Evolutionary conservation across 1,140 invertebrate species (phyloP).

Genomic region (Macrobrachium nipponense): DNA sequence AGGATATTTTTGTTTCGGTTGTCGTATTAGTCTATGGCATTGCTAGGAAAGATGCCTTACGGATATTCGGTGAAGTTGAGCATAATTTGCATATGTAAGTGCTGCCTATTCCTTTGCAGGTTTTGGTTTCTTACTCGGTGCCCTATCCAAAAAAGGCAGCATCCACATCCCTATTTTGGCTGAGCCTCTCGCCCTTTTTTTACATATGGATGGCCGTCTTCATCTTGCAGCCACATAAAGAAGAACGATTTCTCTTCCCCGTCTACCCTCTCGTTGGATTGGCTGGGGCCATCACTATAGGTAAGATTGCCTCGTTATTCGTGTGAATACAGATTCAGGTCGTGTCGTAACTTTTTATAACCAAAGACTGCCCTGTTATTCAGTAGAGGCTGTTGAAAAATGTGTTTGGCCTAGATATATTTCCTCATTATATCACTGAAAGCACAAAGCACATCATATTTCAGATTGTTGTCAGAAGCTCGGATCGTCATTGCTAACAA

Average conservation of each 20-base stretch:
- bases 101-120: neutral
- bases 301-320: too few species aligned
- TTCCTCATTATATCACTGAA: too few species aligned
- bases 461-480: conserved; percentile 73
- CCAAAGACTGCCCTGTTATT: too few species aligned
- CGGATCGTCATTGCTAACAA: neutral
- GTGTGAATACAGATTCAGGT: neutral
- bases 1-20: too few species aligned
- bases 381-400: too few species aligned
- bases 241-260: conserved; percentile 95
- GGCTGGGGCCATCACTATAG: conserved; percentile 84
- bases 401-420: too few species aligned
- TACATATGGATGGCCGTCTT: conserved; percentile 93
- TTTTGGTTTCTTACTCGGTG: conserved; percentile 73
- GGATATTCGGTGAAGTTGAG: too few species aligned
- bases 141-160: conserved; percentile 74
- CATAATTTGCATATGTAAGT: too few species aligned
- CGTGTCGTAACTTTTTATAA: too few species aligned
- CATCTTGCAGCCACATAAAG: conserved; percentile 91
- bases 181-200: conserved; percentile 74
- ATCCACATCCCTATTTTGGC: conserved; percentile 71
- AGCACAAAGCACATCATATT: conserved; percentile 66
- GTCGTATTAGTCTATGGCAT: too few species aligned
- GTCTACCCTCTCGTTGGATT: conserved; percentile 93
- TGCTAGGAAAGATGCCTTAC: too few species aligned